Conservation (phyloP, 2,113 vertebrate species). For the Fregetta grallaria region DNA sequence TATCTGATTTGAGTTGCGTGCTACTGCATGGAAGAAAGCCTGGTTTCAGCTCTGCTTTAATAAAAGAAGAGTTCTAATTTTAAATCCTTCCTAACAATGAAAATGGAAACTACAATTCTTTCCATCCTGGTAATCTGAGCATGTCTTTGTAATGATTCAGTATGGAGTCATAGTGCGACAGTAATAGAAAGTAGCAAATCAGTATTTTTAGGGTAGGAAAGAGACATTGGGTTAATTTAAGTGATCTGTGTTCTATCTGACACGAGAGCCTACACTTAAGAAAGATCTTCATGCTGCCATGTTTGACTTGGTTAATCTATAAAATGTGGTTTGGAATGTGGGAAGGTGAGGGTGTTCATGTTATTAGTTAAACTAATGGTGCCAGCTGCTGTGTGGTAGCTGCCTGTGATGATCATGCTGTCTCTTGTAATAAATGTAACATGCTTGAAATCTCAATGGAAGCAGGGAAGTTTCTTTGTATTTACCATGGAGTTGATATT, state of each 20-base stretch:
- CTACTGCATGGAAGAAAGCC: neutral
- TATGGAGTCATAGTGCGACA: neutral
- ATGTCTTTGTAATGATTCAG: neutral
- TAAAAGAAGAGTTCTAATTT: neutral
- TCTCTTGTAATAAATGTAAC: neutral
- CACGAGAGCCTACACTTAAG: neutral
- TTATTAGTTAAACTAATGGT: neutral
- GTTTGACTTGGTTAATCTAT: neutral
- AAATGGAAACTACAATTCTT: neutral
- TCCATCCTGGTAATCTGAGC: neutral
- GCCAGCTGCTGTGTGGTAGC: neutral
- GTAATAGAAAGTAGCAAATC: neutral
- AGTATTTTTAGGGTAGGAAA: neutral
- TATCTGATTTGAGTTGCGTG: neutral
- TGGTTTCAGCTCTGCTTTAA: neutral
- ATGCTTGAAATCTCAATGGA: neutral
- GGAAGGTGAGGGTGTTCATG: neutral
- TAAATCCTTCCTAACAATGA: neutral
- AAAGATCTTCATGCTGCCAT: neutral
- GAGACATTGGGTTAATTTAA: neutral
- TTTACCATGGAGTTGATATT: neutral
- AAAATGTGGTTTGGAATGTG: accelerated
- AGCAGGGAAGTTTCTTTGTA: neutral
- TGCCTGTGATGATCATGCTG: neutral
- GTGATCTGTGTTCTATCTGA: neutral